Evolutionary conservation across 2,888 invertebrate species (phyloP), one percentile per base, ranked within the genome.

Genomic region (Cataglyphis rosenhaueri): DNA sequence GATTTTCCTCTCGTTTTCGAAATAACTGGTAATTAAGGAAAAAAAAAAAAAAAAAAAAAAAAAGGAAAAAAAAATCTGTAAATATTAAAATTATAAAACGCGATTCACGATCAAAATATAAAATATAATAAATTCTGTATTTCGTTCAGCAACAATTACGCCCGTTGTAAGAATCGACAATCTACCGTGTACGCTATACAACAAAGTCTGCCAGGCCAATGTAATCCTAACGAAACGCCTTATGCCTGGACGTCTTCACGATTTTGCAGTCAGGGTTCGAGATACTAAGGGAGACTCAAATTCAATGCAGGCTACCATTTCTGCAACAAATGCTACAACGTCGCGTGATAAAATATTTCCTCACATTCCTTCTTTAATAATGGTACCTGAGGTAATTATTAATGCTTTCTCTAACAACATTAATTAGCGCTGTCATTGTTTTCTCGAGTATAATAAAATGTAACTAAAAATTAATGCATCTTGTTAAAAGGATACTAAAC

Each of bases 151-250:
- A 91, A 96, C 97, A 92, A 96, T 97, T 89, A 96, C 97, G 86
- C 96, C 97, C 82, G 96, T 97, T 92, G 96, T 98, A 87, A 96
- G 97, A 90, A 96, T 98, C 87, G 97, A 98, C 93, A 96, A 97
- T 89, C 96, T 98, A 83, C 97, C 98, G 68, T 98, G 98, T 95
- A 97, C 97, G 83, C 96, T 97, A 88, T 97, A 97, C 95, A 97
- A 98, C 95, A 97, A 97, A 74, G 97, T 98, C 91, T 98, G 98
- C 95, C 98, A 98, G 94, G 98, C 98, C 81, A 98, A 98, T 95
- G 97, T 98, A 90, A 96, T 98, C 87, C 95, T 98, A 86, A 96
- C 97, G 88, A 96, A 97, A 91, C 95, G 97, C 86, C 95, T 98
- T 91, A 97, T 97, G 94, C 96, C 97, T 0, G 97, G 97, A n/a